Percentiles rank a stretch among this genome's conserved stretches.
Evolutionary conservation across 23 tunicate genomes (phyloP).

Genomic region (Clavelina lepadiformis): DNA sequence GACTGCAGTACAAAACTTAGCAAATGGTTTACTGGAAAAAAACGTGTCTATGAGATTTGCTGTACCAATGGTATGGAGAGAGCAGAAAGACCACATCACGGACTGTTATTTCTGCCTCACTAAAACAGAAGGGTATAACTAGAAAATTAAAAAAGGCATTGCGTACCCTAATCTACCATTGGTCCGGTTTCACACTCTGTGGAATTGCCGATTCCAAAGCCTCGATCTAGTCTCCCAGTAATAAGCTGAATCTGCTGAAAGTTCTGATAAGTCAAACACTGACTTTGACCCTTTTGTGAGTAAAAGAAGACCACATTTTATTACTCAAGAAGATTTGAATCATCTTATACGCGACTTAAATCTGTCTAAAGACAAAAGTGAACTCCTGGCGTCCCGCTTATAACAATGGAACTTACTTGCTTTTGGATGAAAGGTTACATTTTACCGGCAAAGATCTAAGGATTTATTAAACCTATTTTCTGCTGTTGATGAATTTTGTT

Average conservation of each 20-base stretch:
- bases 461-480: constrained; percentile 16
- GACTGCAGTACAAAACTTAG: constrained; percentile 19
- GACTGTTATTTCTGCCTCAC: constrained; percentile 29
- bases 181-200: constrained; percentile 14
- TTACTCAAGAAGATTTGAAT: constrained; percentile 23
- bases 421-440: constrained; percentile 7
- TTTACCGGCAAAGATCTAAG: constrained; percentile 23
- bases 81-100: constrained; percentile 15
- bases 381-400: constrained; percentile 31
- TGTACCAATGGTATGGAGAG: constrained; percentile 39
- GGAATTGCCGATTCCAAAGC: constrained; percentile 3
- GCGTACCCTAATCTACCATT: constrained; percentile 9
- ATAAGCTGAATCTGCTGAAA: constrained; percentile 13
- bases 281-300: constrained; percentile 12
- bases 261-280: constrained; percentile 8
- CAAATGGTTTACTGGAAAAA: constrained; percentile 30
- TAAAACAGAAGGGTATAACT: constrained; percentile 4
- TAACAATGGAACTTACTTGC: constrained; percentile 32
- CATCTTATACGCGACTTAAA: constrained; percentile 21
- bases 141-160: constrained; percentile 15
- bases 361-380: constrained; percentile 16
- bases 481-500: constrained; percentile 25
- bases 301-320: constrained; percentile 19
- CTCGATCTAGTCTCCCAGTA: constrained; percentile 8
- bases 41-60: constrained; percentile 10